Evolutionary conservation across 2,797 vertebrate genomes (phyloP).

Genomic region (Lagocephalus sceleratus): DNA sequence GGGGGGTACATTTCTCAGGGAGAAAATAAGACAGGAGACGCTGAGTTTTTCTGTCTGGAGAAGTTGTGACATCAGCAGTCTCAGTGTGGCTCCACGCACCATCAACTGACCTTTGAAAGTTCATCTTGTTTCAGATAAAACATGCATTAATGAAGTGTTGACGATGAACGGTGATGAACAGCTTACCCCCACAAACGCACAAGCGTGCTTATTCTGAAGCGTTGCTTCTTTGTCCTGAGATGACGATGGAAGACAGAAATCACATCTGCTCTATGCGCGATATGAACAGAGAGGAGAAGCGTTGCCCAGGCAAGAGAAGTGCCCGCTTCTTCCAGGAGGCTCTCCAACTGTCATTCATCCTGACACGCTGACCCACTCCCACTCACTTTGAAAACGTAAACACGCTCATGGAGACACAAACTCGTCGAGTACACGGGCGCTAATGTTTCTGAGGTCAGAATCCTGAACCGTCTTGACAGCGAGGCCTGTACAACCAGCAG

Average conservation of each 20-base stretch:
- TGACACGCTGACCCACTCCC: conserved; percentile 30
- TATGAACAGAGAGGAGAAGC: conserved; percentile 29
- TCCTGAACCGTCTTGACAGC: conserved; percentile 12
- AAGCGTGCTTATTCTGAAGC: conserved; percentile 54
- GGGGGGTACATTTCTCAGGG: conserved; percentile 11
- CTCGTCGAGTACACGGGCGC: conserved; percentile 28
- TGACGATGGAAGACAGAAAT: conserved; percentile 30
- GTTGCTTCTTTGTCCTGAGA: conserved; percentile 36
- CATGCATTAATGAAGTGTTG: conserved; percentile 8
- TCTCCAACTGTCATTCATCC: conserved; percentile 46
- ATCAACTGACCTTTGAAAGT: conserved; percentile 28
- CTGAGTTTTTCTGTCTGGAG: conserved; percentile 24
- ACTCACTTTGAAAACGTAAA: conserved; percentile 2
- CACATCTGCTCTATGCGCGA: conserved; percentile 34
- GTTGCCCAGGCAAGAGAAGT: conserved; percentile 42
- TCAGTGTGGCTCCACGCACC: conserved; percentile 31
- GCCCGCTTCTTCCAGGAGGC: conserved; percentile 37
- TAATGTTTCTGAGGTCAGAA: conserved; percentile 32
- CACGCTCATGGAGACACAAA: conserved; percentile 1
- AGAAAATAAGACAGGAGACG: conserved; percentile 44
- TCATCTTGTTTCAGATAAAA: neutral
- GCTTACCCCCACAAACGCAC: conserved; percentile 4
- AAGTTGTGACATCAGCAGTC: conserved; percentile 46
- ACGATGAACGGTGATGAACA: conserved; percentile 21
- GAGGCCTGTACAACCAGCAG: conserved; percentile 14